Percentiles rank a stretch among this genome's conserved stretches.
These are phyloP conservation scores for Cephonodes hylas DNA, from an alignment of 2,888 invertebrate species.

Conservation along the genomic window DNA sequence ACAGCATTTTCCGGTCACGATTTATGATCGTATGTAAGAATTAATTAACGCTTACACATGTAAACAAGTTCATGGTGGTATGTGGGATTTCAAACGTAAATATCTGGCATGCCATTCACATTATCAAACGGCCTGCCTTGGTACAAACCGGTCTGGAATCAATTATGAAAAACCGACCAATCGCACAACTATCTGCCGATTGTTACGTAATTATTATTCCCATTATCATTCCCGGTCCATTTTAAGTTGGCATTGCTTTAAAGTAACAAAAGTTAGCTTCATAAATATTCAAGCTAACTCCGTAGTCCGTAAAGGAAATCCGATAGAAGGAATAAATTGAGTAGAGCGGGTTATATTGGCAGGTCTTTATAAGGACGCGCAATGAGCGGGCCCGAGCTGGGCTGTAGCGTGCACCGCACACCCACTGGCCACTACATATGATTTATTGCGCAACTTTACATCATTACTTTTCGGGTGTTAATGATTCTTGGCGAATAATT, in stretches of 20 bases:
- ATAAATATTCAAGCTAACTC: slow-evolving; percentile 62
- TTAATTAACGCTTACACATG: background rate
- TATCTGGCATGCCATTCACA: background rate
- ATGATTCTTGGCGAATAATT: too few species aligned
- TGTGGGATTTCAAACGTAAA: background rate
- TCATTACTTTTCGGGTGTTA: background rate
- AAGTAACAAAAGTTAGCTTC: slow-evolving; percentile 58
- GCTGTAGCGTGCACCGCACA: background rate
- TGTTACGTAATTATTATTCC: slow-evolving; percentile 23
- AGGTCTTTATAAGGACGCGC: slow-evolving; percentile 3
- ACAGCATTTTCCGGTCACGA: background rate
- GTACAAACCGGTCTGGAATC: background rate
- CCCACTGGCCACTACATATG: background rate
- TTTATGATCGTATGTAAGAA: background rate
- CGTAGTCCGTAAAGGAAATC: slow-evolving; percentile 48
- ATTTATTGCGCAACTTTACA: background rate
- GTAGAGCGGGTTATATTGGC: slow-evolving; percentile 48
- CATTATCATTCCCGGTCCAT: slow-evolving; percentile 34
- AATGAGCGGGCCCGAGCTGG: background rate
- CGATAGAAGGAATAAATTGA: slow-evolving; percentile 63
- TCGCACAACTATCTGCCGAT: slow-evolving; percentile 8
- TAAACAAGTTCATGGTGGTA: background rate
- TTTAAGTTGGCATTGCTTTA: slow-evolving; percentile 39
- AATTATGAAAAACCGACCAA: background rate
- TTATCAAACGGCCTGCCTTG: background rate